phyloP scores from a whole-genome alignment of 2,113 vertebrate genomes.

The Sylvicapra grimmia region DNA sequence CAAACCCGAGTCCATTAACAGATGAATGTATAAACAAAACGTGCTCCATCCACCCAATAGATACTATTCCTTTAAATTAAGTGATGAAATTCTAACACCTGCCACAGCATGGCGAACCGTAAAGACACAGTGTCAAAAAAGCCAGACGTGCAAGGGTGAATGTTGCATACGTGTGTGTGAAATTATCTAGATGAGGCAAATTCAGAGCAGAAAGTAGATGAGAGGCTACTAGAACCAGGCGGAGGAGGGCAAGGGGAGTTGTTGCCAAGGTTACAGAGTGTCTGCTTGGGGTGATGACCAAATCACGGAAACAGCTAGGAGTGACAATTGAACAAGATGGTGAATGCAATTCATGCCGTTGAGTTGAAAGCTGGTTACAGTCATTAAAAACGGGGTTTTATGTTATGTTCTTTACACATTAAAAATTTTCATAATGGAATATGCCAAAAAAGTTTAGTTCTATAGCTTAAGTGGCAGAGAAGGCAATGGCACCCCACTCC shows the following conservation, averaged over 20 bases:
- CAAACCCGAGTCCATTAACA: neutral
- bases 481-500: too few relatives aligned
- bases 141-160: neutral
- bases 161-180: too few relatives aligned
- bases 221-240: accelerated
- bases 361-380: neutral
- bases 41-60: neutral
- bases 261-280: neutral
- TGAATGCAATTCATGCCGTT: neutral
- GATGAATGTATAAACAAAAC: neutral
- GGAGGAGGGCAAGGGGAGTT: neutral
- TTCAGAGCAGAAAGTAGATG: neutral
- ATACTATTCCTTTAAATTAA: neutral
- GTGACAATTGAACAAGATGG: accelerated
- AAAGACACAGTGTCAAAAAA: neutral
- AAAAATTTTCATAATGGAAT: neutral
- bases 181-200: neutral
- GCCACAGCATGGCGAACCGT: neutral
- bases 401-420: neutral
- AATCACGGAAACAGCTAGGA: neutral
- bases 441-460: neutral
- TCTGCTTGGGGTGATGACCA: neutral
- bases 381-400: neutral
- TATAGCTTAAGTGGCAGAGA: neutral
- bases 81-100: neutral